These are phyloP conservation scores for Exocentrus adspersus DNA, from an alignment of 2,888 invertebrate genomes.

Conservation along the genomic window DNA sequence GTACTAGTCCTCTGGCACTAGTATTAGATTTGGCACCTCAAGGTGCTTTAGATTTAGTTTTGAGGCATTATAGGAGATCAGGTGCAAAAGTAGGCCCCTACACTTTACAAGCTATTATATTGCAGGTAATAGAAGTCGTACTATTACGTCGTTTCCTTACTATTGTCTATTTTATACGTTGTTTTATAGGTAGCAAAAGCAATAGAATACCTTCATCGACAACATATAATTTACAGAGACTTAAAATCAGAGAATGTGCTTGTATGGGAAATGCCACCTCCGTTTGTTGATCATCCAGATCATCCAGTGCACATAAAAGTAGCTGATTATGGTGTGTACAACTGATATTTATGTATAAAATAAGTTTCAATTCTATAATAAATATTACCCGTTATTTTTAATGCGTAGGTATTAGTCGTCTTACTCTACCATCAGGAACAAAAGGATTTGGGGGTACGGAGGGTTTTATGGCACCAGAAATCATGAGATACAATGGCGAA, in stretches of 20 bases:
- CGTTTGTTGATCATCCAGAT: conserved; percentile 75
- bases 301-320: conserved; percentile 87
- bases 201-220: conserved; percentile 93
- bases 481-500: conserved; percentile 97
- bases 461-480: conserved; percentile 99
- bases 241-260: conserved; percentile 97
- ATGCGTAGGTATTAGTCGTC: conserved; percentile 79
- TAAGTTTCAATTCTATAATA: background rate
- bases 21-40: conserved; percentile 91
- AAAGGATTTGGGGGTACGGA: conserved; percentile 99
- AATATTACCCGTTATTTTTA: conserved; percentile 3
- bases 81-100: conserved; percentile 85
- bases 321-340: conserved; percentile 86
- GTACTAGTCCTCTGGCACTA: conserved; percentile 87
- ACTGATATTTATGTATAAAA: background rate
- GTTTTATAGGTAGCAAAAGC: conserved; percentile 89
- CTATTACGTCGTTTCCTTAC: too few relatives aligned
- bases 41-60: conserved; percentile 86
- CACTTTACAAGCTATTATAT: conserved; percentile 83
- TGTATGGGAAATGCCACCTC: conserved; percentile 95
- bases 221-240: conserved; percentile 92
- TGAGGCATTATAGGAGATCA: conserved; percentile 86
- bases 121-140: conserved; percentile 81
- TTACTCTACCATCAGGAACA: conserved; percentile 88
- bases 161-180: background rate